phyloP scores from a whole-genome alignment of 2,797 vertebrate species.

The Oophaga sylvatica region DNA sequence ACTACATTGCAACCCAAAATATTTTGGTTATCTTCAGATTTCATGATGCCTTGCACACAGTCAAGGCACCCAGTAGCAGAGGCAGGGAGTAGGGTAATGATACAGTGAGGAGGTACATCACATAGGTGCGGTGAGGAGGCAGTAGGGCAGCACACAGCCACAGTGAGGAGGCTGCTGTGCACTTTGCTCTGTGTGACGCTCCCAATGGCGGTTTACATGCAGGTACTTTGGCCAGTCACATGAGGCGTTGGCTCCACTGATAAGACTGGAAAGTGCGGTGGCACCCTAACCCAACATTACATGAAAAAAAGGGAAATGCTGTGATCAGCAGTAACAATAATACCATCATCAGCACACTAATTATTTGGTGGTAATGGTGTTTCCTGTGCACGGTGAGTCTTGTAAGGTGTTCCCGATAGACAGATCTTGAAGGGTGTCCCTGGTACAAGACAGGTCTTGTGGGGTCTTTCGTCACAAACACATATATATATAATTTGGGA shows the following conservation, averaged over 20 bases:
- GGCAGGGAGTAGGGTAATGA: too few species aligned
- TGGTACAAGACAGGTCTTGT: too few species aligned
- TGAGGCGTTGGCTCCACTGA: slow-evolving; percentile 8
- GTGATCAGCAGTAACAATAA: background rate
- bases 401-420: too few species aligned
- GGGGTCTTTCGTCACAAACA: too few species aligned
- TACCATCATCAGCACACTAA: background rate
- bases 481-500: too few species aligned
- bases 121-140: background rate
- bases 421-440: too few species aligned
- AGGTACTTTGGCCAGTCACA: slow-evolving; percentile 3
- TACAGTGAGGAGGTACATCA: background rate
- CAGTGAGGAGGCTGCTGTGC: background rate
- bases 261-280: slow-evolving; percentile 19
- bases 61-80: too few species aligned
- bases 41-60: too few species aligned
- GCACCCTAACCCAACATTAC: background rate
- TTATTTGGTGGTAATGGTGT: background rate
- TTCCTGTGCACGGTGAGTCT: too few species aligned
- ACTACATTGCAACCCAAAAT: too few species aligned
- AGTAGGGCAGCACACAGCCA: background rate
- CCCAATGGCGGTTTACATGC: background rate
- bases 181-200: background rate
- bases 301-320: too few species aligned
- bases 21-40: too few species aligned